Base-by-base conservation (phyloP, 2,888 invertebrate species). In the Spisula solida region DNA sequence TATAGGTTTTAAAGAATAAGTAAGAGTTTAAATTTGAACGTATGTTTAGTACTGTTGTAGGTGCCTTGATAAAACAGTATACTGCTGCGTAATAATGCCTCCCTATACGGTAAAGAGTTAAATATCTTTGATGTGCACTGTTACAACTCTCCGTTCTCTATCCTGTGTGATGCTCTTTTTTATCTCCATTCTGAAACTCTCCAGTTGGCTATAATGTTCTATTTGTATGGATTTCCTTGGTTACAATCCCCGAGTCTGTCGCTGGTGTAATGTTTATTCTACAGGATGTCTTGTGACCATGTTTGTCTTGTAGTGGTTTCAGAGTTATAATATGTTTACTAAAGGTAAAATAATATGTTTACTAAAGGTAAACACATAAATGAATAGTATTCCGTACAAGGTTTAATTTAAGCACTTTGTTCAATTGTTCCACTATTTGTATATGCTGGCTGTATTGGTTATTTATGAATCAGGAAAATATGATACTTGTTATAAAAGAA, bases 211-310 rank as follows among this genome's bases (percentile, higher is more conserved):
- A n/a, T 66, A 66, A 25, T 66, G 25, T 25, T n/a, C 25, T 66
- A 66, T 66, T 66, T 66, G n/a, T 66, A 66, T 25, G n/a, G 60
- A 25, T n/a, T 66, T 66, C n/a, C 25, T 25, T 10, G 60, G n/a
- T 66, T 66, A 66, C 12, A 66, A n/a, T 66, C 20, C 25, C n/a
- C 25, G 60, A 66, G n/a, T 25, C n/a, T 66, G 60, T 66, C 60
- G n/a, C 41, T 25, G 60, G 25, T 25, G 20, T 66, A 25, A 66
- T 66, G 60, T 66, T 66, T 25, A 25, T n/a, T 25, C 60, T 25
- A 66, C 60, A n/a, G 51, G 60, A 66, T 66, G 60, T 66, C 60
- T 66, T 66, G 60, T 66, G 60, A 66, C 60, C 60, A 66, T 66
- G 25, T 66, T 66, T 66, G 25, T 25, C 60, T n/a, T 66, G 60